Base-by-base conservation (phyloP, 2,113 vertebrate species). In the Eubucco bourcierii region DNA sequence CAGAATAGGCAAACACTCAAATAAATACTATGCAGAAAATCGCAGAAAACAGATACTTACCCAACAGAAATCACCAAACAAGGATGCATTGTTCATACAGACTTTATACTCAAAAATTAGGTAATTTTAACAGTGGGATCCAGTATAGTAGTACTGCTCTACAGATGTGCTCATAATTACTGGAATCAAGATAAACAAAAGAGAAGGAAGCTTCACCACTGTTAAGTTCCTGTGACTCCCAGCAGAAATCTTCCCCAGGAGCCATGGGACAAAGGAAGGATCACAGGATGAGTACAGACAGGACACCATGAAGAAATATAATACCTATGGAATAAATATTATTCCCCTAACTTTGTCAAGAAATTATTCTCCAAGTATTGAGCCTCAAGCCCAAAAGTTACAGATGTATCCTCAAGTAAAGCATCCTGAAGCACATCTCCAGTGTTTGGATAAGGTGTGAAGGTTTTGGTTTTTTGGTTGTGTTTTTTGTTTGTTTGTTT, bases 41-140 rank as follows among this genome's bases (percentile, higher is more conserved):
- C 39, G 76, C 27, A 65, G 12, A 65, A 80, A 44, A 56, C 23
- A 73, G 55, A 89, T 91, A 95, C 93, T 94, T 91, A 95, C 95
- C 92, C 80, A 74, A 39, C 8, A 77, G 60, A 82, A 91, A 41
- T 34, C 19, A 81, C 34, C 67, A 59, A 84, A n/a, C 29, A 74
- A 82, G 72, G 52, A 83, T 67, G 53, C 60, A 67, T 3, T 56
- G 76, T 12, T 83, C 68, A 91, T 60, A 46, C 0, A 37, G 33
- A 25, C 28, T 60, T 80, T 2, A 90, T 18, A 52, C 31, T 14
- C 13, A 71, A 73, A 81, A 68, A 33, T 7, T 39, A 52, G 18
- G 18, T 10, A 44, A 34, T 78, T 71, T 59, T n/a, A 72, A 66
- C 6, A 82, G 79, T 8, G 1, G 71, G 65, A 63, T 41, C 53